Base-by-base conservation (phyloP, 2,797 vertebrate species). In the Coccyzus lansbergi region DNA sequence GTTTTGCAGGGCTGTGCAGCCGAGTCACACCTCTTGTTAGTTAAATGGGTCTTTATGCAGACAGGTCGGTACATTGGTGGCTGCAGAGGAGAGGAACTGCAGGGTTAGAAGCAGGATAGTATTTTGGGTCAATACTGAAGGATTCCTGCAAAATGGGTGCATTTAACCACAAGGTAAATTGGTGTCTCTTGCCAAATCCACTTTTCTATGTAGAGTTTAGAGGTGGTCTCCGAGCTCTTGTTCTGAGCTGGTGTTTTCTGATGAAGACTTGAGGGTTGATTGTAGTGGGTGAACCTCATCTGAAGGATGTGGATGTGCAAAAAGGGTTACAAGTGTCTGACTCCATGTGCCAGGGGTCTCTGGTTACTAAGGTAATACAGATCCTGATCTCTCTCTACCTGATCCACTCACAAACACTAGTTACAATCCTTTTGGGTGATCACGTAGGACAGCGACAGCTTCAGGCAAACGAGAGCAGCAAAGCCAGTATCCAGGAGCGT, bases 81-180 rank as follows among this genome's bases (percentile, higher is more conserved):
- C 81, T 89, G 88, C 52, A 68, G 78, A 86, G 80, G 52, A 24
- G 51, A 83, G 49, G 90, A 87, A 84, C 33, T n/a, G 16, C 9
- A 78, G 33, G 68, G 82, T 93, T 80, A 94, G 89, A 93, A 90
- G 60, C 78, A 83, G 52, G 46, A 59, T 46, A 74, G 19, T 85
- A 77, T 88, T 86, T 95, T 93, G 94, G 86, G 83, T 81, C 91
- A 70, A 85, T 92, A 87, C 44, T 58, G 96, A 97, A 94, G 25
- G 68, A 69, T 95, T 77, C 26, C 87, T 83, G 81, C 52, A 92
- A 83, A 96, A 88, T 78, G 31, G 71, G 64, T 77, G 40, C 94
- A 83, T 55, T 74, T 34, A 86, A 52, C 83, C 70, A 87, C 64
- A 91, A 64, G 42, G 9, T 44, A 46, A 29, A 83, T 52, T 21